Evolutionary conservation across 23 tunicate genomes (phyloP).

Genomic region (Ciona savignyi): DNA sequence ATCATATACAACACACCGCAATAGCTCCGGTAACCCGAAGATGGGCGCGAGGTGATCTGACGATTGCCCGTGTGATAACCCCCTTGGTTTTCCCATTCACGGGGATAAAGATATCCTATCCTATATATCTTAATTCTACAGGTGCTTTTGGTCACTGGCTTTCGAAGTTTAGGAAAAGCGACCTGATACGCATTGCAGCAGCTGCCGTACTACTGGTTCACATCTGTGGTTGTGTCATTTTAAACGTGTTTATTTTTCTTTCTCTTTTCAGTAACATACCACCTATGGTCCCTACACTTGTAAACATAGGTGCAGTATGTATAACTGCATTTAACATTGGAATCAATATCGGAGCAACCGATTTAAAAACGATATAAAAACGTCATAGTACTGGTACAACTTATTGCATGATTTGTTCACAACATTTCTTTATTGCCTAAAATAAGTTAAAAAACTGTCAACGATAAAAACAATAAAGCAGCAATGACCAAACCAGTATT

Average conservation of each 20-base stretch:
- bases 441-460: too few species aligned
- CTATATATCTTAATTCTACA: background rate
- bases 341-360: background rate
- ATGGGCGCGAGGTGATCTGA: too few species aligned
- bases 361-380: too few species aligned
- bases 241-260: background rate
- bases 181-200: background rate
- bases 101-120: too few species aligned
- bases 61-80: background rate
- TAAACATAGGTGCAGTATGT: background rate
- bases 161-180: background rate
- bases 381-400: too few species aligned
- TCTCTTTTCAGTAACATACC: background rate
- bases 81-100: too few species aligned
- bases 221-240: background rate
- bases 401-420: too few species aligned
- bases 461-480: too few species aligned
- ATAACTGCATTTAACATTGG: background rate
- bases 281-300: background rate
- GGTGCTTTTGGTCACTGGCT: slow-evolving; percentile 1
- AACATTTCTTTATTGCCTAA: too few species aligned
- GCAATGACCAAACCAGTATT: background rate
- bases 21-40: too few species aligned
- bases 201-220: background rate
- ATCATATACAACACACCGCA: too few species aligned